Base-by-base conservation (phyloP, 2,888 invertebrate species). In the Esperia sulphurella region DNA sequence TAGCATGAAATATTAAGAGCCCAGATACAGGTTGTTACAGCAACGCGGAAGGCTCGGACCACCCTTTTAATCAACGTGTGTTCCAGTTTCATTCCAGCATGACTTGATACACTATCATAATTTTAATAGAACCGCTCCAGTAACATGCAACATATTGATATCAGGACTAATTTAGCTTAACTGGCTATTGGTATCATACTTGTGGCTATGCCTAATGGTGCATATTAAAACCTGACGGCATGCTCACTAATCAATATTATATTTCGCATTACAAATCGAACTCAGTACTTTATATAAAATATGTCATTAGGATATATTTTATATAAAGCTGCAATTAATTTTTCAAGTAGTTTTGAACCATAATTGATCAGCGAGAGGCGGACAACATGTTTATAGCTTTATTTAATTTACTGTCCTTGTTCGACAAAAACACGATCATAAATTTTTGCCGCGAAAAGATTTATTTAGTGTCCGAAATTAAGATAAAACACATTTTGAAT, bases 41-140 rank as follows among this genome's bases (percentile, higher is more conserved):
- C 44, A 40, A 50, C 50, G 43, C 46, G 50, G 50, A 50, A 46
- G 46, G 33, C 31, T 8, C 14, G 33, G 45, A 39, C 8, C 50
- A 50, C 50, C 50, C 50, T 44, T 14, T 43, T 49, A 49, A 50
- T 50, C 46, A 33, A 12, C 45, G 40, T 33, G 14, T 44, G 48
- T 31, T 47, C 47, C 31, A 47, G 43, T 49, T 44, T 29, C 28
- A 38, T 41, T 37, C 39, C 39, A 14, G 40, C 13, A 45, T 37
- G 37, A 45, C 45, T 40, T 31, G 31, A 43, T 40, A 45, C 31
- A 13, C 33, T 41, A 46, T 47, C 37, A 21, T 42, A 37, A 38
- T 47, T 47, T 42, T 42, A 43, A 43, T 47, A 21, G 47, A 38
- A 42, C 47, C 14, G 35, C 47, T 13, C 9, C 12, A 38, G 41